Evolutionary conservation across 2,888 invertebrate species (phyloP).

Genomic region (Andrena flavipes): DNA sequence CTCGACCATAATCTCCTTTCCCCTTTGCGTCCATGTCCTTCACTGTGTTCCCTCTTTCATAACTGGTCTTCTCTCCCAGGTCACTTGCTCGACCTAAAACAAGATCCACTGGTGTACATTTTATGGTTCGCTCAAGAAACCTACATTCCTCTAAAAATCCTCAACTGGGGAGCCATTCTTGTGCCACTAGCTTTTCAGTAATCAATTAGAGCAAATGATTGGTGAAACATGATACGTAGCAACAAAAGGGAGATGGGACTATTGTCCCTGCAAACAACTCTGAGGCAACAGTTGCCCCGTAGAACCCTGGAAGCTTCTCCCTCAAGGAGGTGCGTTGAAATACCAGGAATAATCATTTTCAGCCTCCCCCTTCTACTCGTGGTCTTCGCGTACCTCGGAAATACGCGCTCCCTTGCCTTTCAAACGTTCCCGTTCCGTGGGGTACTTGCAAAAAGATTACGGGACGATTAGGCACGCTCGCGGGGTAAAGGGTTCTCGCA

Average conservation of each 20-base stretch:
- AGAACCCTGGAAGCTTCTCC: not conserved
- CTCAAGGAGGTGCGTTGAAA: not conserved
- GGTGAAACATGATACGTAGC: too few relatives aligned
- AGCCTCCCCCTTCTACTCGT: not conserved
- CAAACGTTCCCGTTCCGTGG: constrained; percentile 15
- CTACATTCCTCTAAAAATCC: not conserved
- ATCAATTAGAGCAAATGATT: too few relatives aligned
- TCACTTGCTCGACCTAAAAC: constrained; percentile 17
- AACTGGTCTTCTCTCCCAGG: not conserved
- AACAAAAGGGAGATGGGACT: too few relatives aligned
- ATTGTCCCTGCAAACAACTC: too few relatives aligned
- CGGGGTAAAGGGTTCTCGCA: constrained; percentile 21
- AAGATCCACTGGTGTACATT: not conserved
- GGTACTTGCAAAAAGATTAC: constrained; percentile 32
- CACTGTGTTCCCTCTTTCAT: not conserved
- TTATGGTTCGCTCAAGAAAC: not conserved
- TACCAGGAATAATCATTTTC: constrained; percentile 1
- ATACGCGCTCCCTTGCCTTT: constrained; percentile 5
- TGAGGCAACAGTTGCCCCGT: too few relatives aligned
- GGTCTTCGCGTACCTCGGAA: constrained; percentile 7
- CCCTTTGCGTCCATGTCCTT: not conserved
- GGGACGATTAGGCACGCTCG: constrained; percentile 41
- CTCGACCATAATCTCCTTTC: constrained; percentile 32
- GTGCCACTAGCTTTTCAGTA: too few relatives aligned
- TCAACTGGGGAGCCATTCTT: too few relatives aligned